These are phyloP conservation scores for Erethizon dorsatum DNA, from an alignment of 2,797 vertebrate genomes.

Conservation along the genomic window DNA sequence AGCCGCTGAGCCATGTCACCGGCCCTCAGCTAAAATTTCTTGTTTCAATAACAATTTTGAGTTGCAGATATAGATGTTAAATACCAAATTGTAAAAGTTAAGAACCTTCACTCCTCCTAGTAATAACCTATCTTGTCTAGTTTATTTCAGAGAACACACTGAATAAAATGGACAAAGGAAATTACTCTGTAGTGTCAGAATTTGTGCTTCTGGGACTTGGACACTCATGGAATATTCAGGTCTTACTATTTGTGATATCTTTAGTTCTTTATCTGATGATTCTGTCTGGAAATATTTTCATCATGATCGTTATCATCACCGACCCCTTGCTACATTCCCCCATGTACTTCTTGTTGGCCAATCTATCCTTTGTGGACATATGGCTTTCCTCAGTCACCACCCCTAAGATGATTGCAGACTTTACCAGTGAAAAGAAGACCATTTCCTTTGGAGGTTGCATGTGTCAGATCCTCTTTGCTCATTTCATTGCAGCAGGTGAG, in stretches of 20 bases:
- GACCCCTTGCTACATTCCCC: constrained; percentile 77
- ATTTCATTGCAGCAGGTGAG: not conserved
- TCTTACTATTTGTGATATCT: constrained; percentile 65
- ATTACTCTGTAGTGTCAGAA: not conserved
- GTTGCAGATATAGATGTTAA: not conserved
- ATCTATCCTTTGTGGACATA: constrained; percentile 22
- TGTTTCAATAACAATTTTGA: not conserved
- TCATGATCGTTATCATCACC: constrained; percentile 74
- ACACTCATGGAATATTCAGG: not conserved
- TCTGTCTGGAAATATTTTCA: constrained; percentile 72
- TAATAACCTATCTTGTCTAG: not conserved
- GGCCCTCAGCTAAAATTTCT: no score
- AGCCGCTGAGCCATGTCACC: no score
- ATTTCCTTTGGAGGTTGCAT: constrained; percentile 83
- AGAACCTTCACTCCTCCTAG: not conserved
- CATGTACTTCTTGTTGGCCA: constrained; percentile 84
- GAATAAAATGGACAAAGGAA: not conserved
- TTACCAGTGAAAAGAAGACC: not conserved
- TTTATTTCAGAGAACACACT: constrained; percentile 19
- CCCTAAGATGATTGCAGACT: not conserved
- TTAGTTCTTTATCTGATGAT: constrained; percentile 75
- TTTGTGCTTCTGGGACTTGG: not conserved
- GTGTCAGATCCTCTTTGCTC: constrained; percentile 78
- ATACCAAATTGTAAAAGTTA: not conserved
- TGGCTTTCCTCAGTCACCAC: not conserved